phyloP scores from a whole-genome alignment of 2,797 vertebrate species.

The Acanthurus lineatus region DNA sequence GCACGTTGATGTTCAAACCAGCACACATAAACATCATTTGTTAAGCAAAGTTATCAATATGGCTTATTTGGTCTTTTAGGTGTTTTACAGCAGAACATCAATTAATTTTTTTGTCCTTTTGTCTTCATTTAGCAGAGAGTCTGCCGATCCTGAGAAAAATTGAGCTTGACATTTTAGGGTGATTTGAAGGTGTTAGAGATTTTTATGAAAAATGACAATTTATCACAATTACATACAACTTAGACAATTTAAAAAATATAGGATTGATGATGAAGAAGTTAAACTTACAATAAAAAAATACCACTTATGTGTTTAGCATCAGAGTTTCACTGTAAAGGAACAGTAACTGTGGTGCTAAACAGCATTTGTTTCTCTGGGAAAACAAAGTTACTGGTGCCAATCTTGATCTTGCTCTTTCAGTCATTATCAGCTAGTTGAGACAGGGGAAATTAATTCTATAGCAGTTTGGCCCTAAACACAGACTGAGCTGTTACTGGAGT shows the following conservation, averaged over 20 bases:
- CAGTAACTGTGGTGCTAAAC: not conserved
- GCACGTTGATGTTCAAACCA: not conserved
- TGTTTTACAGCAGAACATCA: not conserved
- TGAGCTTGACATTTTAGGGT: not conserved
- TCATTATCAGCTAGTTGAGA: constrained; percentile 53
- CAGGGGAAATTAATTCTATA: constrained; percentile 49
- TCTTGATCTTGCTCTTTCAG: constrained; percentile 38
- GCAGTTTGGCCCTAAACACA: constrained; percentile 27
- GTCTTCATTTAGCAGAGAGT: not conserved
- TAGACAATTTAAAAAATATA: not conserved
- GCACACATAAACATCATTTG: constrained; percentile 30
- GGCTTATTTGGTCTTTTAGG: constrained; percentile 15
- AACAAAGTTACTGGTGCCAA: constrained; percentile 35
- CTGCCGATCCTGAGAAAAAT: not conserved
- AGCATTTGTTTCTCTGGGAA: constrained; percentile 16
- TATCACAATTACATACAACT: constrained; percentile 3
- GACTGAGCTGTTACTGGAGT: constrained; percentile 22
- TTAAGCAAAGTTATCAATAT: constrained; percentile 19
- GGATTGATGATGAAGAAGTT: not conserved
- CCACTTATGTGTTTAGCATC: not conserved
- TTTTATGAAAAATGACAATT: constrained; percentile 16
- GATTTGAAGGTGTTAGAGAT: not conserved
- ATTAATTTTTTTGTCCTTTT: not conserved
- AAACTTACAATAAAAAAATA: not conserved
- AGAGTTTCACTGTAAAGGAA: not conserved